These are phyloP conservation scores for Gastracanthus pulcherrimus DNA, from an alignment of 2,888 invertebrate genomes.

Conservation along the genomic window DNA sequence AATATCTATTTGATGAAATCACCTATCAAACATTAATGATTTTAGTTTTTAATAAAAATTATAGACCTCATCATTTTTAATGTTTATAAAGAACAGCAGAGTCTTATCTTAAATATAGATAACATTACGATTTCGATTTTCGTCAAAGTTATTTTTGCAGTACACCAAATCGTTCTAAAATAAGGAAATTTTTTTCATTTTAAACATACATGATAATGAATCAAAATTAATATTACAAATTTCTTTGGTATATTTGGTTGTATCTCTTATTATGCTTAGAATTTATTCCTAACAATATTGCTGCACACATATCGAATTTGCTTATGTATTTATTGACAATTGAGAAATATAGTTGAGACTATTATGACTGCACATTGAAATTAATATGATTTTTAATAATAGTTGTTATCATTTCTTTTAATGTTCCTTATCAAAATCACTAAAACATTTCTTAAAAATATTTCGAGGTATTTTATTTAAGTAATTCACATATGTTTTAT, in stretches of 20 bases:
- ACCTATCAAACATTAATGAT: no score
- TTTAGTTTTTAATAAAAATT: no score
- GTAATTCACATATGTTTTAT: no score
- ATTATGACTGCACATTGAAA: neutral
- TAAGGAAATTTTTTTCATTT: slow-evolving; percentile 29
- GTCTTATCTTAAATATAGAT: no score
- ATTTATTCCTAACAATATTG: neutral
- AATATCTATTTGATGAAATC: no score
- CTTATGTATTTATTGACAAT: neutral
- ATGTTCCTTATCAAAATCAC: neutral
- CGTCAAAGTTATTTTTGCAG: neutral
- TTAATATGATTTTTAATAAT: neutral
- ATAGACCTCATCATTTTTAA: no score
- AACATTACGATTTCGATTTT: no score
- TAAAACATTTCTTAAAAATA: no score
- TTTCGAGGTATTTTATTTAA: no score
- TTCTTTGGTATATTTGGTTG: no score
- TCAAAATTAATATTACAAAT: neutral
- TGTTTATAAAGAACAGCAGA: no score
- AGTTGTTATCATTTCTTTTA: neutral
- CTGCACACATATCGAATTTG: neutral
- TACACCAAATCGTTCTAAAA: neutral
- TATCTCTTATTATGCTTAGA: no score
- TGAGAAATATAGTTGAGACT: neutral
- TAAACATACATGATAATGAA: neutral